Evolutionary conservation across 2,797 vertebrate species (phyloP).

Genomic region (Enteromius argenteus): DNA sequence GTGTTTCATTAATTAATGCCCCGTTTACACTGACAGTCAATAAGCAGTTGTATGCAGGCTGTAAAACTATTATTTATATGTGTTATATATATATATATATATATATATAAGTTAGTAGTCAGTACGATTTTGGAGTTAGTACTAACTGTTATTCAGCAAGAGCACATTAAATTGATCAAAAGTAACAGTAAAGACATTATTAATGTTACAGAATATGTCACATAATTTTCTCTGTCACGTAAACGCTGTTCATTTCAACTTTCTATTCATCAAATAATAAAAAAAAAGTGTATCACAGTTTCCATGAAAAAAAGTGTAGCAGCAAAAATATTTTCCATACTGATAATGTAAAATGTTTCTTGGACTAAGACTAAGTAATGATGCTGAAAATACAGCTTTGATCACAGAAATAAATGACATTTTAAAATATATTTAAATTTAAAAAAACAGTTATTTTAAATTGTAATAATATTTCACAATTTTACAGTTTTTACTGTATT

Average conservation of each 20-base stretch:
- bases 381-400: neutral
- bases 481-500: neutral
- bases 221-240: neutral
- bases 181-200: neutral
- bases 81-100: neutral
- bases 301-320: neutral
- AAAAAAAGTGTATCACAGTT: neutral
- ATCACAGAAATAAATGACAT: neutral
- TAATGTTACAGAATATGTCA: neutral
- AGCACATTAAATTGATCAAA: neutral
- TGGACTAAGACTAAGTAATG: neutral
- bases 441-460: neutral
- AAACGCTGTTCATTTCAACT: neutral
- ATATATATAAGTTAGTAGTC: neutral
- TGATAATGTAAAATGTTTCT: neutral
- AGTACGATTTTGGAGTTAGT: too few species aligned
- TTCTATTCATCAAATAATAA: neutral
- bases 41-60: neutral
- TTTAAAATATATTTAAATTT: neutral
- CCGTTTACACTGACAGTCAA: neutral
- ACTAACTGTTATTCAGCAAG: neutral
- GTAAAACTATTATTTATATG: neutral
- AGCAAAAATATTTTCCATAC: neutral
- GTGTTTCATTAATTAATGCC: conserved; percentile 13
- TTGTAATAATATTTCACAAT: neutral